These are phyloP conservation scores for Gallirallus australis DNA, from an alignment of 2,797 vertebrate genomes.

Conservation along the genomic window DNA sequence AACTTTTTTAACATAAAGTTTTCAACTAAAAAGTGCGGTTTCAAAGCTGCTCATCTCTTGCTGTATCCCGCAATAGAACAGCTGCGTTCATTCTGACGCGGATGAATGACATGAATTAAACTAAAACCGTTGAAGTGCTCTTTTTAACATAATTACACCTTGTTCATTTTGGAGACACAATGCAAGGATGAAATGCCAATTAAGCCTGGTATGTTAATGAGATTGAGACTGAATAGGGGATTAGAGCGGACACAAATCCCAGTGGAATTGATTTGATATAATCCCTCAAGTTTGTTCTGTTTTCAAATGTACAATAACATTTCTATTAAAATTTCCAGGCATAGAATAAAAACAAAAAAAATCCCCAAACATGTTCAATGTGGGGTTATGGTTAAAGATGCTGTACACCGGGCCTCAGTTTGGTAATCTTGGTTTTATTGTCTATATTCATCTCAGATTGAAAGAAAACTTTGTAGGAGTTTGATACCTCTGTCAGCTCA, in stretches of 20 bases:
- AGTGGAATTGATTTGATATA: constrained; percentile 67
- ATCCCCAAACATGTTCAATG: not conserved
- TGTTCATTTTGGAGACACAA: constrained; percentile 80
- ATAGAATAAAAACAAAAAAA: constrained; percentile 2
- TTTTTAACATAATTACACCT: constrained; percentile 84
- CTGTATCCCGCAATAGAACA: constrained; percentile 76
- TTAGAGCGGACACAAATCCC: constrained; percentile 73
- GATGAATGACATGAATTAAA: constrained; percentile 79
- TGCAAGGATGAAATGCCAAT: constrained; percentile 82
- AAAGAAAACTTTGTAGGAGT: not conserved
- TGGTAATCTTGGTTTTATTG: not conserved
- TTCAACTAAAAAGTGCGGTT: constrained; percentile 64
- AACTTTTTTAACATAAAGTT: constrained; percentile 80
- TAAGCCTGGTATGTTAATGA: constrained; percentile 80
- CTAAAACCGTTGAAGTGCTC: constrained; percentile 68
- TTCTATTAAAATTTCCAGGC: constrained; percentile 46
- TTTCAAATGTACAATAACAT: constrained; percentile 59
- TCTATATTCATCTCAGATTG: not conserved
- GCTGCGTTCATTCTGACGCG: constrained; percentile 80
- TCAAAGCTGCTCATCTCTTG: constrained; percentile 75
- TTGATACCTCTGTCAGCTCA: not conserved
- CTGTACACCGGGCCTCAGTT: not conserved
- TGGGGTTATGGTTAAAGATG: constrained; percentile 22
- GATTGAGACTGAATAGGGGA: constrained; percentile 77
- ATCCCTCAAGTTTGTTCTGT: constrained; percentile 73